A percentile compares a stretch with the other conserved stretches of the same genome.
Conservation (phyloP, 2,797 vertebrate genomes). For the Acanthurus leucopareius region DNA sequence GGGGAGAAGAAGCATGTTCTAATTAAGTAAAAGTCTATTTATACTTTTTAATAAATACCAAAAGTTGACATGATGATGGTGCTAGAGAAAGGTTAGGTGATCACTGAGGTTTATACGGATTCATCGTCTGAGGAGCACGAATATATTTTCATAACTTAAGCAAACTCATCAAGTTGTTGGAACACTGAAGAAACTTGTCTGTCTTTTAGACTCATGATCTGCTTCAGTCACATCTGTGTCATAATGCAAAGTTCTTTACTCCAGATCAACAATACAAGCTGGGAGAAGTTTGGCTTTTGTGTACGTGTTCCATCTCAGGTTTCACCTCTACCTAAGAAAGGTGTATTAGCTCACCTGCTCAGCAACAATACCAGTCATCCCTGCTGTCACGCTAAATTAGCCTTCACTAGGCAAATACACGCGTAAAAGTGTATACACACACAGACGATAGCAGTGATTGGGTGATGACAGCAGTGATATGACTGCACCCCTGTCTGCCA, state of each 20-base stretch:
- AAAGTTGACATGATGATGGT: background rate
- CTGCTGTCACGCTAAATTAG: constrained; percentile 84
- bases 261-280: background rate
- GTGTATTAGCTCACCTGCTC: constrained; percentile 88
- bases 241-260: background rate
- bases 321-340: constrained; percentile 27
- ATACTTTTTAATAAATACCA: background rate
- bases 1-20: background rate
- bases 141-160: background rate
- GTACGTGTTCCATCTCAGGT: constrained; percentile 74
- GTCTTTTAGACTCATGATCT: constrained; percentile 35
- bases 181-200: background rate
- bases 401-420: constrained; percentile 56
- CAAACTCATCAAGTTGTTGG: too few species aligned
- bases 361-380: constrained; percentile 74
- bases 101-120: background rate
- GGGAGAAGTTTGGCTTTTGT: constrained; percentile 30
- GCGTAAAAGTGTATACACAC: constrained; percentile 15
- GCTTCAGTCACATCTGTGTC: constrained; percentile 18
- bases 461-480: constrained; percentile 82
- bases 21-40: constrained; percentile 1
- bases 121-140: background rate
- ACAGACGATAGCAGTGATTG: constrained; percentile 68
- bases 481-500: constrained; percentile 78
- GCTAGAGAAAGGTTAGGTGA: background rate